Evolutionary conservation across 2,797 vertebrate species (phyloP), one percentile per base, ranked within the genome.

Genomic region (Nyctibius grandis): DNA sequence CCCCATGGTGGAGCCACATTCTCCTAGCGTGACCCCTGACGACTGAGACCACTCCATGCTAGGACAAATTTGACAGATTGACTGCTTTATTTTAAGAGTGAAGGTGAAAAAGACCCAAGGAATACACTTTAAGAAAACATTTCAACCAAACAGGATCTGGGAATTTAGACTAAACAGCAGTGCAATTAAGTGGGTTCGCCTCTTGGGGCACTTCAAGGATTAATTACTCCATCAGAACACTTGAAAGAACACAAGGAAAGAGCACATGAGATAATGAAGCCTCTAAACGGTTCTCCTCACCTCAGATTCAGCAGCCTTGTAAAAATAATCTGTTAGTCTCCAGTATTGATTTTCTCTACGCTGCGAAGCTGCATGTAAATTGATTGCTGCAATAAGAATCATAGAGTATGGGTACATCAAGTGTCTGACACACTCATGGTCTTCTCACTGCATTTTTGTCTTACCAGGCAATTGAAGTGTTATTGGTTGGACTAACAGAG

Each of bases 131-230:
- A 61, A 45, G 18, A 44, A 90, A 92, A 78, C 18, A 53, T 23
- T 91, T 76, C 2, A 1, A 70, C 74, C 28, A 63, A 94, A 88
- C 6, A 53, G 6, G 31, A 84, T 51, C 48, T 33, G 48, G 59
- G 59, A 91, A 93, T 92, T 88, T 67, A 60, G 20, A 60, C 64
- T 90, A 70, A 95, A 68, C 48, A 89, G 67, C 36, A 88, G 25
- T 36, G 13, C 84, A 87, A 79, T 91, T 94, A 94, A 91, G 48
- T 31, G 94, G 31, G 74, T 42, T 76, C 59, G 59, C n/a, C 93
- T 92, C 90, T 77, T 89, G 94, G 74, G 92, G n/a, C 65, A 95
- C 44, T 91, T 91, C 69, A 85, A 88, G 63, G 69, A 95, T 95
- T 95, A 95, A 96, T 96, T 91, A 95, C 85, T 95, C 48, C 60